These are phyloP conservation scores for Oxyura jamaicensis DNA, from an alignment of 2,113 vertebrate genomes.

Conservation along the genomic window DNA sequence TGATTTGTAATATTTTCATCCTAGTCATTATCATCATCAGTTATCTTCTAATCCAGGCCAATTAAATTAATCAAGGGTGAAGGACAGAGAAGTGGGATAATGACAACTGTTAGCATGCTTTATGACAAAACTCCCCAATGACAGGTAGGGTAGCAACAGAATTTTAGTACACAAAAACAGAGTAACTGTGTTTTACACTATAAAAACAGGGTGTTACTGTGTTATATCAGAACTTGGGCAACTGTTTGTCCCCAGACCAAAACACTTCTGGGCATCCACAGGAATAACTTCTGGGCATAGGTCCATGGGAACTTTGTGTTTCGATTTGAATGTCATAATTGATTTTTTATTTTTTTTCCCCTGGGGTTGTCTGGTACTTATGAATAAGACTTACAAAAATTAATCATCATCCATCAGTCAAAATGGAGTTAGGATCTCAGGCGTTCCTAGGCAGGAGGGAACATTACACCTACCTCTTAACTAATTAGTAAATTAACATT, in stretches of 20 bases:
- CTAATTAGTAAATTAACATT: not conserved
- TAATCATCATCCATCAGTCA: not conserved
- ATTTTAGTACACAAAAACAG: not conserved
- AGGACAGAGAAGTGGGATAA: not conserved
- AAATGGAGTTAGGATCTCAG: not conserved
- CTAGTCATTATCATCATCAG: not conserved
- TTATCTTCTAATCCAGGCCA: not conserved
- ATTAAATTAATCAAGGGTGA: not conserved
- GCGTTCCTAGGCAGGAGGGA: not conserved
- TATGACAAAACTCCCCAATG: not conserved
- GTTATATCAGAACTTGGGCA: not conserved
- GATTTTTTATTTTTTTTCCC: not conserved
- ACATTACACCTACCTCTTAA: not conserved
- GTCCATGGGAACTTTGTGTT: not conserved
- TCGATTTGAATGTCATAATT: not conserved
- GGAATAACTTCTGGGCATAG: not conserved
- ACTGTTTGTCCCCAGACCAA: not conserved
- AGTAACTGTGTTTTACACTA: not conserved
- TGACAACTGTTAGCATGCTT: not conserved
- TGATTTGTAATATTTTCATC: not conserved
- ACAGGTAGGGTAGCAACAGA: not conserved
- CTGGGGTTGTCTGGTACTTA: not conserved
- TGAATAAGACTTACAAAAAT: not conserved
- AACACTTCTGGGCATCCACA: not conserved
- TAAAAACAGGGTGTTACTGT: not conserved